Evolutionary conservation across 2,888 invertebrate genomes (phyloP).

Genomic region (Sicus ferrugineus): DNA sequence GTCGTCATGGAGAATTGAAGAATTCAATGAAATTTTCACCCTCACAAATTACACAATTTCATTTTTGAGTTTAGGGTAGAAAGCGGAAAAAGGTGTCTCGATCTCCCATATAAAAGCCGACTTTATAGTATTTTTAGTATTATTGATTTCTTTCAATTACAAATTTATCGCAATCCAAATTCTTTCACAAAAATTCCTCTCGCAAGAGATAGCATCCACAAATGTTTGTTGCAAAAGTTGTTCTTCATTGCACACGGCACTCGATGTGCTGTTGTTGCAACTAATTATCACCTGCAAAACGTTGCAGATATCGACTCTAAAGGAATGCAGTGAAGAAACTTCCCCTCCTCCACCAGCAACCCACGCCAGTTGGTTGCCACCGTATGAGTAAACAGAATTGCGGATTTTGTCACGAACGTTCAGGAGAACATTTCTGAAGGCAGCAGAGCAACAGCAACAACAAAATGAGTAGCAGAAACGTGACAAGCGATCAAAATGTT

Average conservation of each 20-base stretch:
- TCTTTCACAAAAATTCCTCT: too few relatives aligned
- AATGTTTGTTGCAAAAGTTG: too few relatives aligned
- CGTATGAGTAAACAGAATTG: not conserved
- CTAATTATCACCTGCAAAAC: conserved; percentile 11
- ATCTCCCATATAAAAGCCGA: too few relatives aligned
- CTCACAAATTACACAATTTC: too few relatives aligned
- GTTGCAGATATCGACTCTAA: not conserved
- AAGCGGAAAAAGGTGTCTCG: too few relatives aligned
- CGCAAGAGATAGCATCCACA: too few relatives aligned
- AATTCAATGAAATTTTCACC: not conserved
- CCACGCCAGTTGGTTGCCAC: not conserved
- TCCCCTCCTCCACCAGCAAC: not conserved
- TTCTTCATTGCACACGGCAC: conserved; percentile 6
- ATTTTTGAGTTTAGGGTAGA: too few relatives aligned
- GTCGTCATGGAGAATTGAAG: not conserved
- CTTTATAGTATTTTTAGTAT: too few relatives aligned
- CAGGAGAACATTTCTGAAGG: not conserved
- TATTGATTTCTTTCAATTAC: too few relatives aligned
- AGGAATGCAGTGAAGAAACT: not conserved
- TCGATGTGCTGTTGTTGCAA: not conserved
- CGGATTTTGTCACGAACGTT: not conserved
- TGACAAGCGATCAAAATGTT: conserved; percentile 20
- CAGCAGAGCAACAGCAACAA: not conserved
- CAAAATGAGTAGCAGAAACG: not conserved
- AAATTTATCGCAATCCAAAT: too few relatives aligned